phyloP scores from a whole-genome alignment of 1,140 invertebrate genomes.

The Drosophila bocqueti region DNA sequence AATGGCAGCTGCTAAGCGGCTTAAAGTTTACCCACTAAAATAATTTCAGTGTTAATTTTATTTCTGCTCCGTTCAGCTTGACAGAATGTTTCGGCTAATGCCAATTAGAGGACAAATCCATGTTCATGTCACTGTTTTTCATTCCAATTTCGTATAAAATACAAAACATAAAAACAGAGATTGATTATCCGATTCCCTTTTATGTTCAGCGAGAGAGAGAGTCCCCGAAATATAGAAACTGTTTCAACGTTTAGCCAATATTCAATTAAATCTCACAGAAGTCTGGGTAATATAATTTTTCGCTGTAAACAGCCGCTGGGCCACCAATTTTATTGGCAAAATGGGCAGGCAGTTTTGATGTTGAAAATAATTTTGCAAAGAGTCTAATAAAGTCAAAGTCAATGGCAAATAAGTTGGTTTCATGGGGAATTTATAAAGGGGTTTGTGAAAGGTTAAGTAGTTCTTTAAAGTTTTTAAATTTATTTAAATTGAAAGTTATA shows the following conservation, averaged over 20 bases:
- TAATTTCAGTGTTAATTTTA: conserved; percentile 80
- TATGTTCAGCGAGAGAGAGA: conserved; percentile 25
- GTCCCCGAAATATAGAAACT: background rate
- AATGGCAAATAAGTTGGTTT: conserved; percentile 13
- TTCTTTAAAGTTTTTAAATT: background rate
- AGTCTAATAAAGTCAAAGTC: conserved; percentile 1
- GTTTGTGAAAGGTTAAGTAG: background rate
- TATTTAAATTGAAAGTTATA: background rate
- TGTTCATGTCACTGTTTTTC: conserved; percentile 15
- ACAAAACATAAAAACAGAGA: conserved; percentile 28
- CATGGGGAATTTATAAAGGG: background rate
- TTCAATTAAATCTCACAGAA: conserved; percentile 60
- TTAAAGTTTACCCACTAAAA: conserved; percentile 72
- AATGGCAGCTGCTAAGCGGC: conserved; percentile 67
- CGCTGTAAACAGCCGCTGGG: conserved; percentile 41
- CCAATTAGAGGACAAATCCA: conserved; percentile 62
- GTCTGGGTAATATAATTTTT: conserved; percentile 50
- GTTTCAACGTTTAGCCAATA: conserved; percentile 58
- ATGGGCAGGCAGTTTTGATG: conserved; percentile 6
- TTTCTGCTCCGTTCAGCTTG: conserved; percentile 23
- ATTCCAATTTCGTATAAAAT: conserved; percentile 4
- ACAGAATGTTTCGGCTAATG: conserved; percentile 61
- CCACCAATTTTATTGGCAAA: conserved; percentile 48
- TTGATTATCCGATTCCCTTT: conserved; percentile 74
- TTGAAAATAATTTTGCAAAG: background rate